A percentile compares a stretch with the other conserved stretches of the same genome.
Conservation (phyloP, 1,140 invertebrate genomes). For the Trichonephila clavipes region DNA sequence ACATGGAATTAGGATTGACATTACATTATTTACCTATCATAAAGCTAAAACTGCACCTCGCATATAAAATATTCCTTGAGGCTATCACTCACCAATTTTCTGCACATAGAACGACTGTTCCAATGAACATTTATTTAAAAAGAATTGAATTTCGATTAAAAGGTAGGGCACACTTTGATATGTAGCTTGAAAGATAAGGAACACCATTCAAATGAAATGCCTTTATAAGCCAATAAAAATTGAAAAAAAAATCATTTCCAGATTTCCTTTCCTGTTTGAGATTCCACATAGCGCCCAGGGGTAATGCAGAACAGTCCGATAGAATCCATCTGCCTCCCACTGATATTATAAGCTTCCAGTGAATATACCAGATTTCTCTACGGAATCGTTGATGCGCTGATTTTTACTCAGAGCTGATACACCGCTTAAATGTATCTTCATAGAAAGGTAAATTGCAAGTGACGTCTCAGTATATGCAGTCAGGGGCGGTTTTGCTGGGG, state of each 20-base stretch:
- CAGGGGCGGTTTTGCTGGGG: background rate
- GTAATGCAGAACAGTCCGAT: background rate
- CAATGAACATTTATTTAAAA: background rate
- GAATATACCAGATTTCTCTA: background rate
- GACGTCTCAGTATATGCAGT: slow-evolving; percentile 3
- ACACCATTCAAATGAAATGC: background rate
- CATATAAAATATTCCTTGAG: background rate
- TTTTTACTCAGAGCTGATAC: slow-evolving; percentile 51
- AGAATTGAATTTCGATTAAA: background rate
- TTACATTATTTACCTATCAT: too few species aligned
- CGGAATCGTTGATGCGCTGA: background rate
- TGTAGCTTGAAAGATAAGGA: background rate
- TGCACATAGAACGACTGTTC: background rate
- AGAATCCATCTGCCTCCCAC: background rate
- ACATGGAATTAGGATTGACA: too few species aligned
- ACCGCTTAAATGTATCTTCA: slow-evolving; percentile 6
- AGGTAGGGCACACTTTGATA: background rate
- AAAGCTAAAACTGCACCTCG: too few species aligned
- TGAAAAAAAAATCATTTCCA: background rate
- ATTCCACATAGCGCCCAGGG: background rate
- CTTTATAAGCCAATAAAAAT: background rate
- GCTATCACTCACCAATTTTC: background rate
- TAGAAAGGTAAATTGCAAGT: slow-evolving; percentile 3
- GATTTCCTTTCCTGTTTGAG: background rate
- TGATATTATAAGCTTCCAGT: slow-evolving; percentile 18